These are phyloP conservation scores for Dione juno DNA, from an alignment of 2,888 invertebrate genomes.

Conservation along the genomic window DNA sequence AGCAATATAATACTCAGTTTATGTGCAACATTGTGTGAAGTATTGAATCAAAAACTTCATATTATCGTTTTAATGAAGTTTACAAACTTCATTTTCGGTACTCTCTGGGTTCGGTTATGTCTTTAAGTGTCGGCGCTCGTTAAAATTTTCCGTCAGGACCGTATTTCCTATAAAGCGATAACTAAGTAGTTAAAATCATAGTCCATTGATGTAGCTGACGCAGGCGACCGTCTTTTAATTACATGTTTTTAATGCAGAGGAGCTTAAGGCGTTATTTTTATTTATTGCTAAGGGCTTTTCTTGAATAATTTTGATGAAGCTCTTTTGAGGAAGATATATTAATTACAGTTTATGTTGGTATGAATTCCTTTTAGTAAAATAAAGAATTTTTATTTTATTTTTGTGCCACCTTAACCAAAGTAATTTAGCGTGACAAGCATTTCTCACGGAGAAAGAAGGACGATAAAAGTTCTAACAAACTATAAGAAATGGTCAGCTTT, in stretches of 20 bases:
- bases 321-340: too few species aligned
- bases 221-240: constrained; percentile 3
- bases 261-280: neutral
- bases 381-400: too few species aligned
- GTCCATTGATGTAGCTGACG: constrained; percentile 9
- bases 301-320: neutral
- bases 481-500: too few species aligned
- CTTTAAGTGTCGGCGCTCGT: constrained; percentile 19
- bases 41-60: neutral
- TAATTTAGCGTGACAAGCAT: too few species aligned
- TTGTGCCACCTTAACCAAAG: too few species aligned
- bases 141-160: constrained; percentile 16
- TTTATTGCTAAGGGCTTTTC: neutral
- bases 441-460: too few species aligned
- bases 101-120: neutral
- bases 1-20: too few species aligned
- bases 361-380: too few species aligned
- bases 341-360: too few species aligned
- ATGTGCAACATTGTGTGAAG: neutral
- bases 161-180: constrained; percentile 21
- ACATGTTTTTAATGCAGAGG: constrained; percentile 13
- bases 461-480: too few species aligned
- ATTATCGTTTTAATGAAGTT: neutral
- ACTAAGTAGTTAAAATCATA: constrained; percentile 10
- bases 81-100: neutral